Evolutionary conservation across 2,888 invertebrate species (phyloP).

Genomic region (Junonia oenone): DNA sequence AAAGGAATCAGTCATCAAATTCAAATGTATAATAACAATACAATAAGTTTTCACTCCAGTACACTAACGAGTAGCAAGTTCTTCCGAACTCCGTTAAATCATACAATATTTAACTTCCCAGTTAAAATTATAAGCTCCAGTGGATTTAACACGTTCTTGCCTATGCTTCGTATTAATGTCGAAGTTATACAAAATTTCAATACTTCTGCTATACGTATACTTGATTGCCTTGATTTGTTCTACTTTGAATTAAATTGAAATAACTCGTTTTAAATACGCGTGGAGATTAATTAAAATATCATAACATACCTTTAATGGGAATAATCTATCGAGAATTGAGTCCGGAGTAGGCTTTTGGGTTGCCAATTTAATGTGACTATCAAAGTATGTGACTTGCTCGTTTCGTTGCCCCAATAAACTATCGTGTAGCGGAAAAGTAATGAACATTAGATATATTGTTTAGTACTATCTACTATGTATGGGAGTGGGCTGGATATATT

Average conservation of each 20-base stretch:
- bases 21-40: not conserved
- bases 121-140: not conserved
- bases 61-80: not conserved
- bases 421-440: no score
- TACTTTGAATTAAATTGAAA: not conserved
- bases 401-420: no score
- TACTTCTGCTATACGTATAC: no score
- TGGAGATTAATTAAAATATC: not conserved
- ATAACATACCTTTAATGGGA: no score
- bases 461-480: no score
- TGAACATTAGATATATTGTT: no score
- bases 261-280: not conserved
- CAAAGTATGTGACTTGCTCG: no score
- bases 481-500: no score
- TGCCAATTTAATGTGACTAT: no score
- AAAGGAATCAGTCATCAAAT: not conserved
- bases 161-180: not conserved
- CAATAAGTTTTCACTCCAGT: not conserved
- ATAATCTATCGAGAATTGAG: no score
- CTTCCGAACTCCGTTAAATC: not conserved
- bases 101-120: not conserved
- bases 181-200: not conserved
- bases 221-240: not conserved
- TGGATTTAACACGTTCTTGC: not conserved
- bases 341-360: no score